A percentile compares a stretch with the other conserved stretches of the same genome.
Conservation (phyloP, 2,113 vertebrate species). For the Anser brachyrhynchus region DNA sequence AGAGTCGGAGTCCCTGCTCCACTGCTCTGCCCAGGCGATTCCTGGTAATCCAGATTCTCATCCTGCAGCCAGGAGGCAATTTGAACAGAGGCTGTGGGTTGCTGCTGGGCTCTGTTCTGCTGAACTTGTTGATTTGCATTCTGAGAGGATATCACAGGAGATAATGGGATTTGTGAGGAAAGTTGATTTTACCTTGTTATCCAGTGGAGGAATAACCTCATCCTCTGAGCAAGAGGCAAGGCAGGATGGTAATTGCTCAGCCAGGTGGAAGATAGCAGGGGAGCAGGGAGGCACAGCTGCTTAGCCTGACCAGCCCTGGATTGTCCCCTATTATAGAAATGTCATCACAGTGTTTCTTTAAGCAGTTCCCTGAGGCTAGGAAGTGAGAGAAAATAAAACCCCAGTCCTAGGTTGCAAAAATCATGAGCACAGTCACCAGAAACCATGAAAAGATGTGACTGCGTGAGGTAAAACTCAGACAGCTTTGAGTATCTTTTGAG, state of each 20-base stretch:
- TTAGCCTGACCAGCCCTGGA: background rate
- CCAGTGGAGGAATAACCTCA: slow-evolving; percentile 16
- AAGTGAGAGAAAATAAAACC: slow-evolving; percentile 35
- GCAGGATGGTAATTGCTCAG: slow-evolving; percentile 34
- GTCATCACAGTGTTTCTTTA: background rate
- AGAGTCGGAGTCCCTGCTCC: slow-evolving; percentile 24
- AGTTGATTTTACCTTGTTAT: slow-evolving; percentile 64
- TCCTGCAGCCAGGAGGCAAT: background rate
- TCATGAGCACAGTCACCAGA: background rate
- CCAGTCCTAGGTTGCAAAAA: background rate
- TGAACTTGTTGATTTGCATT: slow-evolving; percentile 65
- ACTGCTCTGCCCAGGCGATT: slow-evolving; percentile 15
- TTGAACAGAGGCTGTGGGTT: slow-evolving; percentile 22
- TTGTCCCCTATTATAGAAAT: background rate
- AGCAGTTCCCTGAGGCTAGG: background rate
- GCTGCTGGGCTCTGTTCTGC: background rate
- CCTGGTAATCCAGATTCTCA: slow-evolving; percentile 21
- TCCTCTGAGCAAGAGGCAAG: background rate
- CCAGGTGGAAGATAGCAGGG: slow-evolving; percentile 6
- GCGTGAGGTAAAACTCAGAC: background rate
- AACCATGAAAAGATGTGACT: slow-evolving; percentile 23
- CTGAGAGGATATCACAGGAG: background rate
- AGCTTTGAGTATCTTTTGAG: background rate
- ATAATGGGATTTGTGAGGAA: slow-evolving; percentile 67
- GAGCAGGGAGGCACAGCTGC: background rate